These are phyloP conservation scores for Latrodectus elegans DNA, from an alignment of 2,888 invertebrate genomes.

Conservation along the genomic window DNA sequence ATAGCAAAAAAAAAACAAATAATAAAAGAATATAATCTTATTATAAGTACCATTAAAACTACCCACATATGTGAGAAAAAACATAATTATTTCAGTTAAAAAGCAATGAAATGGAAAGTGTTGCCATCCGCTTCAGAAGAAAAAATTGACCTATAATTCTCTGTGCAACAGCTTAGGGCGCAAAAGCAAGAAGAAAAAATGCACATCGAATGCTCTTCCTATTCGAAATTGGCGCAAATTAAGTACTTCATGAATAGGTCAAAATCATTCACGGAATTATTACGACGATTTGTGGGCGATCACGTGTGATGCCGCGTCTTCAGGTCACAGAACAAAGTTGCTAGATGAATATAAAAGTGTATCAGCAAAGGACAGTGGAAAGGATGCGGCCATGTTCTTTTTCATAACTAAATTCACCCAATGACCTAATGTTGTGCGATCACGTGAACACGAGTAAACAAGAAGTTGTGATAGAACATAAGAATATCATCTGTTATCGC, in stretches of 20 bases:
- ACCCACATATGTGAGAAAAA: too few species aligned
- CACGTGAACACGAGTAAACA: conserved; percentile 51
- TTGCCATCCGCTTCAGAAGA: not conserved
- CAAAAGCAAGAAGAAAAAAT: not conserved
- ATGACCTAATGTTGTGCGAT: conserved; percentile 48
- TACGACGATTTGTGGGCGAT: not conserved
- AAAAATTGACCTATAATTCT: not conserved
- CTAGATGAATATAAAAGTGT: conserved; percentile 35
- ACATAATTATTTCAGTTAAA: too few species aligned
- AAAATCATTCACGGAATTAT: not conserved
- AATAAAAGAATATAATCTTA: too few species aligned
- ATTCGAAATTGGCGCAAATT: not conserved
- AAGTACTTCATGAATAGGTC: not conserved
- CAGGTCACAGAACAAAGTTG: conserved; percentile 4
- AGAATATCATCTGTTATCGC: not conserved
- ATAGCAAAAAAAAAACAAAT: too few species aligned
- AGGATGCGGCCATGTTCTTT: not conserved
- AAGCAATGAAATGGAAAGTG: not conserved
- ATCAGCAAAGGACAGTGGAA: conserved; percentile 11
- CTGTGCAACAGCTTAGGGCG: not conserved
- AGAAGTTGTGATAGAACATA: not conserved
- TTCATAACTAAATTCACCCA: conserved; percentile 23
- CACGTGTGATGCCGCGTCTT: not conserved
- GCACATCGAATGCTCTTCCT: not conserved
- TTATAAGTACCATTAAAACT: too few species aligned